Conservation (phyloP, 2,113 vertebrate genomes). For the Gallinago jamesoni region DNA sequence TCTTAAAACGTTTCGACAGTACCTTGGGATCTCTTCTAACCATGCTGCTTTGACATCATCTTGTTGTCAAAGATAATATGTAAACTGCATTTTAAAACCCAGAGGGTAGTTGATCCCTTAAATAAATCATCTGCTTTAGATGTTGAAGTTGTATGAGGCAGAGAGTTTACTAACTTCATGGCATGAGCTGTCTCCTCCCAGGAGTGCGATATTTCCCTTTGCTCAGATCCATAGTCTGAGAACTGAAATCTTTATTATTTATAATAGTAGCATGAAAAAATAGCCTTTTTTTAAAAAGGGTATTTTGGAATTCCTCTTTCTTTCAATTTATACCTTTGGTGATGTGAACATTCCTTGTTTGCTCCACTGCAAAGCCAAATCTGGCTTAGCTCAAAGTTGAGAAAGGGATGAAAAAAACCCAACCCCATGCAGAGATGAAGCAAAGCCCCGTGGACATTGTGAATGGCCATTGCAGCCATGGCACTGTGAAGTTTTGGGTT, state of each 20-base stretch:
- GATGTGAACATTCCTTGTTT: accelerated
- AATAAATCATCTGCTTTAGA: background rate
- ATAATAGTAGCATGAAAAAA: background rate
- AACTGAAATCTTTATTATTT: background rate
- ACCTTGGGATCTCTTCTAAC: background rate
- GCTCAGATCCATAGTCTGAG: background rate
- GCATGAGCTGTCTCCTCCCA: background rate
- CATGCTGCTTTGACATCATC: background rate
- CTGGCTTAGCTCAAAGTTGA: background rate
- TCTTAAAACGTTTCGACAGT: conserved; percentile 1
- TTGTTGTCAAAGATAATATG: background rate
- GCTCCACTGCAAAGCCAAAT: background rate
- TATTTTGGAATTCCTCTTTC: background rate
- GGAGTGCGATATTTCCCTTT: background rate
- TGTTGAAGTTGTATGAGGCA: background rate
- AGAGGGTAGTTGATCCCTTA: background rate
- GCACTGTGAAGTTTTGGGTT: background rate
- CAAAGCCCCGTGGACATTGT: background rate
- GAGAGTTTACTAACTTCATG: background rate
- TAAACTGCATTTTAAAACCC: background rate
- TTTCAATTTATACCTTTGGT: background rate
- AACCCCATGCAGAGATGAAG: background rate
- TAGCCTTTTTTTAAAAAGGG: accelerated
- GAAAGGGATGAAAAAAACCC: background rate
- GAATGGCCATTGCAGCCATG: background rate